These are phyloP conservation scores for Pegea sp. DNA, from an alignment of 23 tunicate species.

Conservation along the genomic window DNA sequence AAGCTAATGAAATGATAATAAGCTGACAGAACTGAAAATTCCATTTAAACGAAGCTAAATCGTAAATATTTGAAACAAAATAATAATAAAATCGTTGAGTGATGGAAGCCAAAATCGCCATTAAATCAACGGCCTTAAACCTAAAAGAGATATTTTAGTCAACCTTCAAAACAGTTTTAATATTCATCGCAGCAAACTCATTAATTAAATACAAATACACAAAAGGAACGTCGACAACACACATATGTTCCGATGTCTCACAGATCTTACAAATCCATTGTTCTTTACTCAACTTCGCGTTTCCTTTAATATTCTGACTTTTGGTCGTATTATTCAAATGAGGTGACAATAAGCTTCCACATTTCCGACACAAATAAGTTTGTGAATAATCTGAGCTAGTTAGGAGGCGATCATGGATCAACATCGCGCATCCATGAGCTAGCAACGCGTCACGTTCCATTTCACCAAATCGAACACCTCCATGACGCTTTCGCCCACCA, in stretches of 20 bases:
- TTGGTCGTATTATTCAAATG: background rate
- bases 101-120: background rate
- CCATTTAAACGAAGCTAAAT: background rate
- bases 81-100: background rate
- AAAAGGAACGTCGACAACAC: conserved; percentile 40
- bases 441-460: conserved; percentile 96
- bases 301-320: background rate
- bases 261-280: conserved; percentile 28
- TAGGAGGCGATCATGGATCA: conserved; percentile 45
- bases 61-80: background rate
- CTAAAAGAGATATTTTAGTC: conserved; percentile 9
- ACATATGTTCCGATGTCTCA: conserved; percentile 16
- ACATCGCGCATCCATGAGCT: conserved; percentile 72
- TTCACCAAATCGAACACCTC: conserved; percentile 94
- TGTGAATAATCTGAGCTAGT: conserved; percentile 30
- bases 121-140: background rate
- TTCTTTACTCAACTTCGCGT: conserved; percentile 1
- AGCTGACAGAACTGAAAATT: background rate
- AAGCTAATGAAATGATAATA: background rate
- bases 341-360: conserved; percentile 51
- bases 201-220: conserved; percentile 43
- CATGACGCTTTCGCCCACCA: conserved; percentile 69
- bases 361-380: conserved; percentile 51
- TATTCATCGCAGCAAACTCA: conserved; percentile 86
- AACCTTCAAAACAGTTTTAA: conserved; percentile 29